These are phyloP conservation scores for Pogonocherus hispidulus DNA, from an alignment of 2,888 invertebrate genomes.

Conservation along the genomic window DNA sequence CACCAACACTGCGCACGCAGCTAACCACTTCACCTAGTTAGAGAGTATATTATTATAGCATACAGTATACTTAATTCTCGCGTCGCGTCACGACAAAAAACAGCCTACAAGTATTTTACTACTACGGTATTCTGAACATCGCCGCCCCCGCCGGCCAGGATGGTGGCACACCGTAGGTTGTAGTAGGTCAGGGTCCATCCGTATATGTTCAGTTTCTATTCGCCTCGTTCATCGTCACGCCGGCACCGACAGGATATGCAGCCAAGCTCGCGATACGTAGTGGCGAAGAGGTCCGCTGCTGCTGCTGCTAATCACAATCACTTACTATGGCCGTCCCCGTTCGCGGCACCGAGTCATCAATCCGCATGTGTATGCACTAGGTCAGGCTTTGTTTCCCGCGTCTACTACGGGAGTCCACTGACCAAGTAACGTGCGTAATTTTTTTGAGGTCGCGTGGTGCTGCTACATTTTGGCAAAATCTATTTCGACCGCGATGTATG, in stretches of 20 bases:
- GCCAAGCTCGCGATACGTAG: conserved; percentile 18
- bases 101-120: conserved; percentile 10
- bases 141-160: conserved; percentile 56
- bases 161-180: conserved; percentile 51
- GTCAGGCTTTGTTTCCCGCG: conserved; percentile 13
- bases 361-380: conserved; percentile 9
- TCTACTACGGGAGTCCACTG: neutral
- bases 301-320: conserved; percentile 10
- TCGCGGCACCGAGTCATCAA: conserved; percentile 8
- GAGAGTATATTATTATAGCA: no score
- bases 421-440: neutral
- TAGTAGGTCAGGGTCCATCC: conserved; percentile 58
- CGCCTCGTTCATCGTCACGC: conserved; percentile 25
- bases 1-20: no score
- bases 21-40: no score
- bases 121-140: conserved; percentile 20
- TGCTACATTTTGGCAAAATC: neutral
- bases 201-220: conserved; percentile 42
- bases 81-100: conserved; percentile 22
- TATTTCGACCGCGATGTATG: neutral
- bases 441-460: neutral
- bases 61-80: no score
- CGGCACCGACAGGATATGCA: conserved; percentile 21
- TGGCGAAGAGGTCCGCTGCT: conserved; percentile 5
- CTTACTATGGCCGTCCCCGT: conserved; percentile 2